Conservation (phyloP, 2,113 vertebrate genomes). For the Syngnathus scovelli region DNA sequence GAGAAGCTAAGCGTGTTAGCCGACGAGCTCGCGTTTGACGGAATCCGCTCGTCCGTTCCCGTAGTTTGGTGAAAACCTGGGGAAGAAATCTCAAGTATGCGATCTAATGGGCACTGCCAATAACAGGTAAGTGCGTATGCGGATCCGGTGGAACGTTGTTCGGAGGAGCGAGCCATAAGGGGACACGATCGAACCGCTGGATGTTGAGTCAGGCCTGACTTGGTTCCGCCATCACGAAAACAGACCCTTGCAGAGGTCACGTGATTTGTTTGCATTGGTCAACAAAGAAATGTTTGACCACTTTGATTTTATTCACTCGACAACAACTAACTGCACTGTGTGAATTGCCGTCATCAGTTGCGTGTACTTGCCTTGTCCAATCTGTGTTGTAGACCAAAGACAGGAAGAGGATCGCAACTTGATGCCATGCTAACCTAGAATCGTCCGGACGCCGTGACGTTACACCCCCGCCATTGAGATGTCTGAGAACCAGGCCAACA, state of each 20-base stretch:
- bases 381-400: not conserved
- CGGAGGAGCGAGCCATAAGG: not conserved
- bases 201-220: not conserved
- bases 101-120: not conserved
- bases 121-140: constrained; percentile 25
- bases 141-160: not conserved
- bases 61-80: constrained; percentile 15
- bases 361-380: not conserved
- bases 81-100: constrained; percentile 19
- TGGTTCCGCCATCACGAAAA: not conserved
- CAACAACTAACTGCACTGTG: not conserved
- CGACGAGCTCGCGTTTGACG: constrained; percentile 6
- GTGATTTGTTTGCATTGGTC: not conserved
- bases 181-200: not conserved
- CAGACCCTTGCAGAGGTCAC: not conserved
- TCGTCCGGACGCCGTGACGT: not conserved
- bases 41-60: not conserved
- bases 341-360: not conserved
- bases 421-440: constrained; percentile 50
- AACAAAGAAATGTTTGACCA: not conserved
- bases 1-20: constrained; percentile 24
- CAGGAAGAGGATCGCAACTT: not conserved
- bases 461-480: constrained; percentile 39
- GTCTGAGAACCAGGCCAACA: constrained; percentile 83
- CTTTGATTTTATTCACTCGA: too few species aligned